Conservation (phyloP, 1,140 invertebrate genomes). For the Subanguina moxae region DNA sequence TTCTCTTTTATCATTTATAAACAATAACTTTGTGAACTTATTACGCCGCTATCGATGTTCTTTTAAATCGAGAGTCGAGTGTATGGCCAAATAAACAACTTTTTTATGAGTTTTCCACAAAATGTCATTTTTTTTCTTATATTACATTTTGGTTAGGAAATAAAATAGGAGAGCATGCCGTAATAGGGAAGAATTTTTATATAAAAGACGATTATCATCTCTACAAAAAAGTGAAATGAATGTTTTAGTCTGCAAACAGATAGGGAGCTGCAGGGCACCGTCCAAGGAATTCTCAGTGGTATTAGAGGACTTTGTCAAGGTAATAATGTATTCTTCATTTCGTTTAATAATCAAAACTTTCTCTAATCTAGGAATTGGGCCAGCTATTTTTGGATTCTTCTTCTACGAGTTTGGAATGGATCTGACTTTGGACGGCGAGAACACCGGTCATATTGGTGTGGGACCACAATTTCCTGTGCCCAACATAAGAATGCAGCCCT, state of each 20-base stretch:
- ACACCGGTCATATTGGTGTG: conserved; percentile 49
- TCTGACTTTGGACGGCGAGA: conserved; percentile 63
- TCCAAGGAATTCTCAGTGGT: conserved; percentile 93
- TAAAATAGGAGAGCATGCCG: too few species aligned
- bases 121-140: too few species aligned
- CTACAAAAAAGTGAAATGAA: too few species aligned
- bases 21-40: too few species aligned
- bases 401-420: conserved; percentile 98
- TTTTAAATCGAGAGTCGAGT: too few species aligned
- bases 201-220: too few species aligned
- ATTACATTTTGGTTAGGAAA: too few species aligned
- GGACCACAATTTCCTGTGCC: conserved; percentile 55
- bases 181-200: too few species aligned
- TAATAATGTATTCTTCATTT: conserved; percentile 12
- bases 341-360: conserved; percentile 20
- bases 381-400: conserved; percentile 92
- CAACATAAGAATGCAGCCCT: conserved; percentile 48
- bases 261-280: conserved; percentile 91
- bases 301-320: conserved; percentile 59
- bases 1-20: too few species aligned
- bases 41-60: too few species aligned
- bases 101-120: too few species aligned
- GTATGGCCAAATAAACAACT: too few species aligned
- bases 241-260: conserved; percentile 74
- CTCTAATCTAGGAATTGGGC: conserved; percentile 65